Conservation (phyloP, 2,888 invertebrate species). For the Pyrochroa serraticornis region DNA sequence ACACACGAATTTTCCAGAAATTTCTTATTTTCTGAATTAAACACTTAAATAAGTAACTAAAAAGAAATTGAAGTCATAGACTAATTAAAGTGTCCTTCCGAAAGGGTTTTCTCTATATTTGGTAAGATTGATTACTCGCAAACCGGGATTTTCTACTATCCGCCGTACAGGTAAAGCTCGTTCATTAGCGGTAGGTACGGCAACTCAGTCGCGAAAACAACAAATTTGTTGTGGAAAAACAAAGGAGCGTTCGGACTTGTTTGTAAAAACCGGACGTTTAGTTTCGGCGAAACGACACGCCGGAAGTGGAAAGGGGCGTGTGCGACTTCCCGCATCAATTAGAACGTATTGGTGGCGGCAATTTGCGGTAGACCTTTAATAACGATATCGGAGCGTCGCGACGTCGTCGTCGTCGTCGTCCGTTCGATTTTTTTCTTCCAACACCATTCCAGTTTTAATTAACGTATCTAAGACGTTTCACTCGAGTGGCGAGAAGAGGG, state of each 20-base stretch:
- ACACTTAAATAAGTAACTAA: too few species aligned
- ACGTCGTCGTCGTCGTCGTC: background rate
- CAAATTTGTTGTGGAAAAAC: slow-evolving; percentile 3
- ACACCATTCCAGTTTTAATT: slow-evolving; percentile 3
- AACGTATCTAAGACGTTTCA: slow-evolving; percentile 10
- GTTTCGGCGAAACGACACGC: slow-evolving; percentile 12
- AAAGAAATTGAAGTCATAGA: too few species aligned
- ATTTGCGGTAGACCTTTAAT: slow-evolving; percentile 49
- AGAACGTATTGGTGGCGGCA: slow-evolving; percentile 46
- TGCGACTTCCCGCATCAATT: slow-evolving; percentile 44
- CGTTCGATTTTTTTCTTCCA: slow-evolving; percentile 5
- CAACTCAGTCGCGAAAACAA: too few species aligned
- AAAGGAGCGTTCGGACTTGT: background rate
- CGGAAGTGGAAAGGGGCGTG: slow-evolving; percentile 13
- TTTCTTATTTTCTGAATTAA: too few species aligned
- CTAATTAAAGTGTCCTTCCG: too few species aligned
- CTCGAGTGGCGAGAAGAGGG: slow-evolving; percentile 5
- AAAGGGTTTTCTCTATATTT: too few species aligned
- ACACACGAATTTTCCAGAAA: too few species aligned
- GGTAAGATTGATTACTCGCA: too few species aligned
- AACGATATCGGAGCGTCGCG: slow-evolving; percentile 38
- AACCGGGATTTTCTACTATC: too few species aligned
- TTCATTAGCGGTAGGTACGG: too few species aligned
- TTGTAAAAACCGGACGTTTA: slow-evolving; percentile 14
- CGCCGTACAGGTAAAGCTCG: too few species aligned